These are phyloP conservation scores for Synodontis membranacea DNA, from an alignment of 2,113 vertebrate genomes.

Conservation along the genomic window DNA sequence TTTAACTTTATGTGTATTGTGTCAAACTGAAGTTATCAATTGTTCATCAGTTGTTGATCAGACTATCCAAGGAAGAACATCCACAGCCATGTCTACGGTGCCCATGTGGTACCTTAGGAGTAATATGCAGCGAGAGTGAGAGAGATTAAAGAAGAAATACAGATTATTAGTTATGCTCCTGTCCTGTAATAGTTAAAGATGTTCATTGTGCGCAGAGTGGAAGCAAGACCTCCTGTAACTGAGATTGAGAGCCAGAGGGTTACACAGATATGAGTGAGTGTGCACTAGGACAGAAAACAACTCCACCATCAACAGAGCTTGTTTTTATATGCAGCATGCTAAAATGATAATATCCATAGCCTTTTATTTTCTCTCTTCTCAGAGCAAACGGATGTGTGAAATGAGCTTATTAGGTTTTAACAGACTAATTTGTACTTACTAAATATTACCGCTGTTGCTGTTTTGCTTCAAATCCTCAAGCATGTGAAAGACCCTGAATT, in stretches of 20 bases:
- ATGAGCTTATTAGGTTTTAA: not conserved
- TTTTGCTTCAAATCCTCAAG: slow-evolving; percentile 42
- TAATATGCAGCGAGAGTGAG: not conserved
- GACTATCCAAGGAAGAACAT: not conserved
- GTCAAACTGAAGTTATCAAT: not conserved
- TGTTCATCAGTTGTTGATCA: not conserved
- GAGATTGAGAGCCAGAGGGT: not conserved
- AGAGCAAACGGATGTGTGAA: not conserved
- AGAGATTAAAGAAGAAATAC: not conserved
- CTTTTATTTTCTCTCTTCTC: not conserved
- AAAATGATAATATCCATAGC: not conserved
- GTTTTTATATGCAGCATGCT: not conserved
- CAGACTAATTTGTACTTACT: slow-evolving; percentile 37
- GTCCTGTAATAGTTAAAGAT: not conserved
- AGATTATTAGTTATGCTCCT: not conserved
- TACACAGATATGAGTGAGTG: too few relatives aligned
- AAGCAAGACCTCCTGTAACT: not conserved
- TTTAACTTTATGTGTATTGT: not conserved
- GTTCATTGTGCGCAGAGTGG: not conserved
- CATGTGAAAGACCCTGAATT: slow-evolving; percentile 54
- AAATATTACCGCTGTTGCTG: not conserved
- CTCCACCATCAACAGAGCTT: not conserved
- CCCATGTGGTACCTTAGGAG: not conserved
- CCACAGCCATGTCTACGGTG: not conserved
- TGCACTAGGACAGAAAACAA: not conserved